Percentiles rank a stretch among this genome's conserved stretches.
These are phyloP conservation scores for Alligator mississippiensis DNA, from an alignment of 2,113 vertebrate genomes.

Conservation along the genomic window DNA sequence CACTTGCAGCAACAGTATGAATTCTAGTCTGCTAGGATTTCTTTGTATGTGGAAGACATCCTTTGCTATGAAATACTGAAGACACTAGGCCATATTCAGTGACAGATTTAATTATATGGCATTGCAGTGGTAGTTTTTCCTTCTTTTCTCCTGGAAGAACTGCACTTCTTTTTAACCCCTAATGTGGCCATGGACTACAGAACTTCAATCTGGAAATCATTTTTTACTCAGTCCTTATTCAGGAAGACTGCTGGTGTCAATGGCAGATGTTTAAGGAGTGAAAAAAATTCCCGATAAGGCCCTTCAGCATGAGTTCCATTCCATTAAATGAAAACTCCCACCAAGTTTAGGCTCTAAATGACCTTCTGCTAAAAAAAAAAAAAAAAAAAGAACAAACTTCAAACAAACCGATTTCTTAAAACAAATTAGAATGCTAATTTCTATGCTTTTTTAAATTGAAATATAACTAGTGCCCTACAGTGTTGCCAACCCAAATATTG, in stretches of 20 bases:
- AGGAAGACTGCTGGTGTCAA: neutral
- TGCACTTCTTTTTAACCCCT: neutral
- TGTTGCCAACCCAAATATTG: conserved; percentile 15
- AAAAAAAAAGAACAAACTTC: neutral
- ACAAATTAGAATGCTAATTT: neutral
- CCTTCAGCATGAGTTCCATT: conserved; percentile 48
- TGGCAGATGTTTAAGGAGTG: conserved; percentile 17
- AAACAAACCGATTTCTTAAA: conserved; percentile 59
- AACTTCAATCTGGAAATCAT: neutral
- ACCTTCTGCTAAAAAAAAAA: too few relatives aligned
- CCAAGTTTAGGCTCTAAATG: neutral
- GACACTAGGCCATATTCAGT: neutral
- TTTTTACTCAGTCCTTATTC: neutral
- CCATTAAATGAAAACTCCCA: conserved; percentile 64
- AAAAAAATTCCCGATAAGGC: conserved; percentile 33
- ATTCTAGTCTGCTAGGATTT: neutral
- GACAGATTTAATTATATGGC: neutral
- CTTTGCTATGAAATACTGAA: neutral
- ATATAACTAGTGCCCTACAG: conserved; percentile 56
- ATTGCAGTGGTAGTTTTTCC: neutral
- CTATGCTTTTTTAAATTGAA: conserved; percentile 13
- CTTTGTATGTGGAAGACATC: neutral
- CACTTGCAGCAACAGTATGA: neutral
- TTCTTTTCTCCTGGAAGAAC: neutral
- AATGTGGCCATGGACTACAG: accelerated